Base-by-base conservation (phyloP, 2,888 invertebrate genomes). In the Orgyia antiqua region DNA sequence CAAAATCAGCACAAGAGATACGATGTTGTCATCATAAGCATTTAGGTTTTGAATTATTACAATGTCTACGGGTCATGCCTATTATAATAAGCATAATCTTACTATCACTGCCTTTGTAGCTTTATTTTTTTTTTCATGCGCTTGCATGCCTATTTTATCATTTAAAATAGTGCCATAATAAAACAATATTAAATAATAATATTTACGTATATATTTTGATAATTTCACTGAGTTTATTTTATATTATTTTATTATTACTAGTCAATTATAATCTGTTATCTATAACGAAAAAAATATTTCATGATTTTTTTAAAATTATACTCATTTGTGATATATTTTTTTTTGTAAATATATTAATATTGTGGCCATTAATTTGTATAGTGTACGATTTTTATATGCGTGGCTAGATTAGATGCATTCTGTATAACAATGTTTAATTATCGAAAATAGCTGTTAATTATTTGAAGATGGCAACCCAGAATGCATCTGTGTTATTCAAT, bases 161-260 rank as follows among this genome's bases (percentile, higher is more conserved):
- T 51, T 65, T 79, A 73, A 76, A 73, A 76, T 78, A 80, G 82
- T 83, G 83, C 83, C 83, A 83, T 83, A 82, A 52, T 36, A 39
- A 36, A 24, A 37, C 33, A 43, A 35, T 27, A 40, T 4, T 15
- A 15, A 4, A 15, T 15, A 15, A 15, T 4, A 4, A 15, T 15
- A 15, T 15, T 4, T 15, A 15, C 15, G 4, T 15, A 15, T 20
- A n/a, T 20, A 20, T 20, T 20, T n/a, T 42, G 44, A 48, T 17
- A 7, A 57, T 59, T 64, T 52, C 54, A 55, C 53, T 54, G 45
- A 53, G 56, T 40, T 32, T 27, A 10, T 31, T 27, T 39, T 58
- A 46, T 63, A 56, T 67, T 56, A 60, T 54, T 27, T 51, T 66
- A 55, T 58, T 49, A 62, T 65, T 49, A 61, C 77, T 77, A 78